A percentile compares a stretch with the other conserved stretches of the same genome.
phyloP scores from a whole-genome alignment of 2,113 vertebrate species.

The Paradoxurus hermaphroditus region DNA sequence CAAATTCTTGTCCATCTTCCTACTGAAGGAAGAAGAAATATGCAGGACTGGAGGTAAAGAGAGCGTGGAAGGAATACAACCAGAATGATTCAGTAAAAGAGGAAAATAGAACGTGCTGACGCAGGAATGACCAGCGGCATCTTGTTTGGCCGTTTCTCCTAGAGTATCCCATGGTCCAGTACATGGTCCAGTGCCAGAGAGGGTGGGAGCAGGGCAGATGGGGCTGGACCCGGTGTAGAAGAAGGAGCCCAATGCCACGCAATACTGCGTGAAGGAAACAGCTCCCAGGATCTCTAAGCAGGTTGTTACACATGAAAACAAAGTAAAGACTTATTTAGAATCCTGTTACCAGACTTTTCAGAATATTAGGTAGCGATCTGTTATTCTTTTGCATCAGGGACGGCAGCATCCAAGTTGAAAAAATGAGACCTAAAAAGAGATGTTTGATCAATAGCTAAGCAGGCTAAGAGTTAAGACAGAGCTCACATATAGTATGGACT shows the following conservation, averaged over 20 bases:
- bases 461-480: not conserved
- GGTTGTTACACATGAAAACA: not conserved
- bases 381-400: not conserved
- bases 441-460: not conserved
- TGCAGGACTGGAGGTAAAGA: not conserved
- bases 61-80: not conserved
- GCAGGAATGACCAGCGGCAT: not conserved
- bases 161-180: not conserved
- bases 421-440: not conserved
- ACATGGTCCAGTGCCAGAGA: not conserved
- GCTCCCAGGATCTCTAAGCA: not conserved
- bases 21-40: not conserved
- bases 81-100: not conserved
- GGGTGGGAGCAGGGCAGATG: not conserved
- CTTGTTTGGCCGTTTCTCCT: not conserved
- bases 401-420: not conserved
- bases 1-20: not conserved
- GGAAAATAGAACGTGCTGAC: not conserved
- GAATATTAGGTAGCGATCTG: not conserved
- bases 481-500: not conserved
- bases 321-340: not conserved
- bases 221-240: not conserved
- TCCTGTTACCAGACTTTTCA: not conserved
- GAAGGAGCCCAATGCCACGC: not conserved
- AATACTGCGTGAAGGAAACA: not conserved